Conservation (phyloP, 2,113 vertebrate species). For the Daphoenositta chrysoptera region DNA sequence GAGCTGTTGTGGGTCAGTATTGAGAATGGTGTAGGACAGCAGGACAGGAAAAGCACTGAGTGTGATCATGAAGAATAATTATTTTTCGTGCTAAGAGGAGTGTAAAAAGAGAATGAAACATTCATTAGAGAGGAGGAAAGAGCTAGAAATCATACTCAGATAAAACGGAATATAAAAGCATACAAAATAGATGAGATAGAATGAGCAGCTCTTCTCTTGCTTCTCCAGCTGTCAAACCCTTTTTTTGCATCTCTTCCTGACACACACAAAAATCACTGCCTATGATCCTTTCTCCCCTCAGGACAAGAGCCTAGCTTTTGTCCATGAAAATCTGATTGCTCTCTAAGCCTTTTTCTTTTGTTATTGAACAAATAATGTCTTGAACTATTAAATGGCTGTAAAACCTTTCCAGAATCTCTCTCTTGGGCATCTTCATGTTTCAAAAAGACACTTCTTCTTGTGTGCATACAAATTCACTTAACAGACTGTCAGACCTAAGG, state of each 20-base stretch:
- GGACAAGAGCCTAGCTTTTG: conserved; percentile 20
- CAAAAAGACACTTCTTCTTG: conserved; percentile 3
- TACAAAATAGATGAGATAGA: not conserved
- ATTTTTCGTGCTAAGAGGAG: not conserved
- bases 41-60: not conserved
- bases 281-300: conserved; percentile 18
- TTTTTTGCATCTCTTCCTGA: conserved; percentile 14
- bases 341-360: conserved; percentile 14
- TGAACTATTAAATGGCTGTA: conserved; percentile 45
- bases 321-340: conserved; percentile 52
- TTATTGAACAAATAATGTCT: conserved; percentile 59
- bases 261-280: not conserved
- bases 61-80: not conserved
- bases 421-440: conserved; percentile 24
- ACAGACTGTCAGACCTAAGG: conserved; percentile 29
- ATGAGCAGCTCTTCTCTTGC: not conserved
- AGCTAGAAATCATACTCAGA: not conserved
- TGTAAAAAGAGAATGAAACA: not conserved
- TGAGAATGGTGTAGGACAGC: not conserved
- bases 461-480: conserved; percentile 48
- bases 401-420: conserved; percentile 35
- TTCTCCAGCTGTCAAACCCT: not conserved
- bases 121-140: not conserved
- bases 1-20: not conserved
- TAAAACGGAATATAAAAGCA: conserved; percentile 7